Evolutionary conservation across 1,140 invertebrate genomes (phyloP).

Genomic region (Drosophila lacertosa): DNA sequence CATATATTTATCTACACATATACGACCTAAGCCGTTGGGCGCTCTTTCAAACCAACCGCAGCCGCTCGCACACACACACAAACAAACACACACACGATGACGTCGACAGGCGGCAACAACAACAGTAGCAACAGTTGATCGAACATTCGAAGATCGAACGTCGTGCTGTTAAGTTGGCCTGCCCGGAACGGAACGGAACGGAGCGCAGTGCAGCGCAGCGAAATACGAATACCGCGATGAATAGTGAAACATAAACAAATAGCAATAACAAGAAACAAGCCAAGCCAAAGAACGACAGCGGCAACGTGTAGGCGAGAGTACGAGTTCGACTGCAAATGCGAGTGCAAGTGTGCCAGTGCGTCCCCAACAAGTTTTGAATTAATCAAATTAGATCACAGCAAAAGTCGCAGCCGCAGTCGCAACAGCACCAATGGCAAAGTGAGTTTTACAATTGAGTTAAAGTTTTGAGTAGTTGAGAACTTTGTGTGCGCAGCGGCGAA

Average conservation of each 20-base stretch:
- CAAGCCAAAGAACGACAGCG: constrained; percentile 5
- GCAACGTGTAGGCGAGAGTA: constrained; percentile 43
- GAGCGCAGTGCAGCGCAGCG: constrained; percentile 20
- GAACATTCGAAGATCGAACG: constrained; percentile 72
- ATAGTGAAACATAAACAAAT: constrained; percentile 70
- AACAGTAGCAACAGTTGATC: constrained; percentile 54
- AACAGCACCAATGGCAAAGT: constrained; percentile 34
- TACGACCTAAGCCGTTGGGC: constrained; percentile 6
- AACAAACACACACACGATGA: constrained; percentile 23
- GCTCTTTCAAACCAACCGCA: constrained; percentile 27
- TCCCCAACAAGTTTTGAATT: constrained; percentile 79
- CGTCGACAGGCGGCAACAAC: constrained; percentile 40
- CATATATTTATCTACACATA: neutral
- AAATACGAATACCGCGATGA: constrained; percentile 51
- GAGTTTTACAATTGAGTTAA: constrained; percentile 44
- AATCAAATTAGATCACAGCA: constrained; percentile 77
- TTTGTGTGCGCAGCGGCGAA: constrained; percentile 15
- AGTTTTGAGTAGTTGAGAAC: constrained; percentile 27
- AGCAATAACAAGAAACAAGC: constrained; percentile 52
- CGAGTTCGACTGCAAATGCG: constrained; percentile 29
- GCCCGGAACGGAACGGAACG: constrained; percentile 58
- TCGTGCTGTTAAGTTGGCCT: constrained; percentile 71
- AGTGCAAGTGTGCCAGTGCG: constrained; percentile 47
- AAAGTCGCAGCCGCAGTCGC: constrained; percentile 5
- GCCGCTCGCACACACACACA: constrained; percentile 16